These are phyloP conservation scores for Tyrannus savana DNA, from an alignment of 2,113 vertebrate species.

Conservation along the genomic window DNA sequence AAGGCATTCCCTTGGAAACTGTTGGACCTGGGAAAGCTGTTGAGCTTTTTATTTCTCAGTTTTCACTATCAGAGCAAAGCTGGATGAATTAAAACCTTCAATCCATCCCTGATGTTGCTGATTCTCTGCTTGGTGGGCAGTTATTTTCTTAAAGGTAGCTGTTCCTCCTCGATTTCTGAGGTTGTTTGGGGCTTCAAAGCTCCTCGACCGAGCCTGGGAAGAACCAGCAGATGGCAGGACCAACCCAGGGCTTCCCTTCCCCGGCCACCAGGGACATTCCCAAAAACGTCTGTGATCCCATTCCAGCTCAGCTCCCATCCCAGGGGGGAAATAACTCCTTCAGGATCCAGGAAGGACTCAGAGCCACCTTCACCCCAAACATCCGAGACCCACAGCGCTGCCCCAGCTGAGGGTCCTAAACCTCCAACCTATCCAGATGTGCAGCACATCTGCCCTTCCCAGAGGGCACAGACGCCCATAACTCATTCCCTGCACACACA, in stretches of 20 bases:
- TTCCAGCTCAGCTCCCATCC: neutral
- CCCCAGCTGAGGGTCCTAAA: neutral
- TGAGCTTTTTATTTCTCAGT: neutral
- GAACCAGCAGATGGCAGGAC: conserved; percentile 62
- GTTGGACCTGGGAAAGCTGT: neutral
- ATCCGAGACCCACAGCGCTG: neutral
- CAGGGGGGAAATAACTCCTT: neutral
- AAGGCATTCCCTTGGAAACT: neutral
- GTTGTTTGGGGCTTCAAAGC: neutral
- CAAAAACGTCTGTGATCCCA: neutral
- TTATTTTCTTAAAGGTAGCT: neutral
- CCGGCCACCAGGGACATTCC: neutral
- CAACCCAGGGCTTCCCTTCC: neutral
- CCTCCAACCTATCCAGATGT: neutral
- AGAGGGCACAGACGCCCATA: neutral
- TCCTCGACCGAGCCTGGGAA: neutral
- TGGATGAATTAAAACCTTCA: neutral
- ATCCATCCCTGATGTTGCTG: neutral
- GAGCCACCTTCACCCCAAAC: neutral
- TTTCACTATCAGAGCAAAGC: neutral
- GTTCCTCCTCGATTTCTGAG: neutral
- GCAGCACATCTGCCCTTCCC: neutral
- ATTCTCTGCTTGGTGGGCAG: neutral
- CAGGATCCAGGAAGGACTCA: neutral
- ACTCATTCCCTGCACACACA: neutral